These are phyloP conservation scores for Prunella strophiata DNA, from an alignment of 2,797 vertebrate genomes.

Conservation along the genomic window DNA sequence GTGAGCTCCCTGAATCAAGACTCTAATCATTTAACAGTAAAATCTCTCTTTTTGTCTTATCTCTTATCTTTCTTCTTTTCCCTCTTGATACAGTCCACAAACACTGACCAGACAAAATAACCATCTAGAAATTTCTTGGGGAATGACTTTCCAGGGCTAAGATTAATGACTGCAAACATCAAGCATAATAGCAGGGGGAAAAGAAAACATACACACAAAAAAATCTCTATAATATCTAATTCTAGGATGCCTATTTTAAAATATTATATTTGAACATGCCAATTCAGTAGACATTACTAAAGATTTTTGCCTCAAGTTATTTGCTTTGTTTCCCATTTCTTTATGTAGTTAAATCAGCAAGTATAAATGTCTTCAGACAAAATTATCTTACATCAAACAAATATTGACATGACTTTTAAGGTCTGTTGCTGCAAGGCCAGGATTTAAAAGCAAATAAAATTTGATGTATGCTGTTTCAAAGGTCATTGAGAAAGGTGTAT, in stretches of 20 bases:
- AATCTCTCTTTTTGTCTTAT: not conserved
- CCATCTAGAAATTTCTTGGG: not conserved
- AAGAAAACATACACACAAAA: not conserved
- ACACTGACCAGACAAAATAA: not conserved
- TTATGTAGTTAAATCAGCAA: constrained; percentile 46
- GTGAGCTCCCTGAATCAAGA: not conserved
- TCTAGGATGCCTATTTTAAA: constrained; percentile 32
- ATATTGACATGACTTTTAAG: constrained; percentile 71
- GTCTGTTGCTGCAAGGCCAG: constrained; percentile 58
- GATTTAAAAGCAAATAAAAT: constrained; percentile 66
- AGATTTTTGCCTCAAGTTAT: constrained; percentile 47
- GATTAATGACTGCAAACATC: not conserved
- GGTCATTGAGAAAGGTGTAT: constrained; percentile 60
- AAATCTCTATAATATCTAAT: not conserved
- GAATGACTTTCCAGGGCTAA: not conserved
- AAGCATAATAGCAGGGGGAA: not conserved
- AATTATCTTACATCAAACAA: constrained; percentile 69
- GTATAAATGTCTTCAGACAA: constrained; percentile 66
- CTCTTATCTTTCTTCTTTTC: not conserved
- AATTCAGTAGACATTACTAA: constrained; percentile 16
- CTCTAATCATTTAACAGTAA: not conserved
- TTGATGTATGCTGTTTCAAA: constrained; percentile 51
- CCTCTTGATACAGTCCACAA: not conserved
- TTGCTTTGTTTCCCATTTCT: constrained; percentile 53
- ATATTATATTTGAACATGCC: constrained; percentile 15